Evolutionary conservation across 1,140 invertebrate genomes (phyloP).

Genomic region (Microplitis demolitor): DNA sequence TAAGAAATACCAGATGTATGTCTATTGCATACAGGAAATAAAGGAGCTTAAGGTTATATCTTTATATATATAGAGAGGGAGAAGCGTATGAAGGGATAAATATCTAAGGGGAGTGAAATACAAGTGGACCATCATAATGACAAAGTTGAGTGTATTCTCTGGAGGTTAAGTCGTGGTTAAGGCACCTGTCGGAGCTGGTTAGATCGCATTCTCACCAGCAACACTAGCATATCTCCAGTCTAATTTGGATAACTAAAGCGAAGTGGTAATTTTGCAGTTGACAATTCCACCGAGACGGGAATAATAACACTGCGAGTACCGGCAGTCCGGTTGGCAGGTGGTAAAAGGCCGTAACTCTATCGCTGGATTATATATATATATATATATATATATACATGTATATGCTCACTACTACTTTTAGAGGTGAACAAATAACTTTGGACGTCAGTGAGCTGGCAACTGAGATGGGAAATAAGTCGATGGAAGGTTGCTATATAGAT

Average conservation of each 20-base stretch:
- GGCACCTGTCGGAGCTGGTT: neutral
- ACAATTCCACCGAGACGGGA: slow-evolving; percentile 12
- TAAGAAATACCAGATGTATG: no score
- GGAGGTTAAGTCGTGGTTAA: neutral
- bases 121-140: neutral
- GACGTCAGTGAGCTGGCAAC: neutral
- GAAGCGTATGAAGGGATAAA: no score
- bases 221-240: neutral
- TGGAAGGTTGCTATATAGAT: neutral
- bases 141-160: neutral
- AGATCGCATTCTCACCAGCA: neutral
- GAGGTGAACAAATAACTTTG: slow-evolving; percentile 13
- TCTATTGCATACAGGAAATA: no score
- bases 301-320: neutral
- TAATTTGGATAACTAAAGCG: slow-evolving; percentile 7
- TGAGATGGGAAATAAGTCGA: slow-evolving; percentile 13
- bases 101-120: no score
- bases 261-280: slow-evolving; percentile 12
- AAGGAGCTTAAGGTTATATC: no score
- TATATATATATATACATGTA: neutral
- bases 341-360: slow-evolving; percentile 1
- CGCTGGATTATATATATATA: no score
- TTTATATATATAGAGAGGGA: no score
- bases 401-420: neutral
- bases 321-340: slow-evolving; percentile 10